These are phyloP conservation scores for Melanotaenia trifasciata DNA, from an alignment of 2,797 vertebrate genomes.

Conservation along the genomic window DNA sequence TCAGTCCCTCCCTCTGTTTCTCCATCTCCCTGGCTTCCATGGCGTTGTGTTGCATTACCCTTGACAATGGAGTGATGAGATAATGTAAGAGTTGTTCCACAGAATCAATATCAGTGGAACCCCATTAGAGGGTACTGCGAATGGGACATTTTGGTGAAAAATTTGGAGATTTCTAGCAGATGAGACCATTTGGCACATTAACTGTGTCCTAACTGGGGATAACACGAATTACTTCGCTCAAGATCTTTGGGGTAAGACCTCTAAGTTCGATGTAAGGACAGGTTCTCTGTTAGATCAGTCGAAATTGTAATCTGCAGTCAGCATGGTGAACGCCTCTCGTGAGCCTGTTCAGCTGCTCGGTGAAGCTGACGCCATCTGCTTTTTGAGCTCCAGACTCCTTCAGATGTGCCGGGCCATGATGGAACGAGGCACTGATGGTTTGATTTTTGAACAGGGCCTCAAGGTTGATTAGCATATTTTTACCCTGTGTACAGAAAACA, in stretches of 20 bases:
- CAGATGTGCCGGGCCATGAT: constrained; percentile 64
- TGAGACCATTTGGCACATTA: background rate
- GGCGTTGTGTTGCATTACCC: constrained; percentile 65
- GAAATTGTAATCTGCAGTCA: constrained; percentile 57
- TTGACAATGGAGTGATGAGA: constrained; percentile 60
- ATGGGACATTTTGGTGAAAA: background rate
- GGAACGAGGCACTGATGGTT: constrained; percentile 64
- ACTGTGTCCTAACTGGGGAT: background rate
- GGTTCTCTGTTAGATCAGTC: constrained; percentile 26
- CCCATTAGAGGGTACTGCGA: background rate
- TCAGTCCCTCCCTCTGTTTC: constrained; percentile 68
- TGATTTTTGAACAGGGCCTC: constrained; percentile 69
- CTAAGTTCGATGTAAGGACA: constrained; percentile 11
- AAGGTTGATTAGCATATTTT: constrained; percentile 78
- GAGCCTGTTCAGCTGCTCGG: constrained; percentile 61
- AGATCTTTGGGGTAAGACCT: constrained; percentile 15
- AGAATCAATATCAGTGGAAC: constrained; percentile 36
- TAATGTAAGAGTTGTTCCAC: constrained; percentile 57
- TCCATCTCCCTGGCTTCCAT: constrained; percentile 54
- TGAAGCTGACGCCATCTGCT: constrained; percentile 68
- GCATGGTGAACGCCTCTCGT: constrained; percentile 57
- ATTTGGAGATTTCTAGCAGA: constrained; percentile 4
- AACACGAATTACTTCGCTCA: background rate
- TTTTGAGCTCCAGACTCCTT: constrained; percentile 67
- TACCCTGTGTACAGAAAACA: constrained; percentile 70